A percentile compares a stretch with the other conserved stretches of the same genome.
Conservation (phyloP, 1,140 invertebrate species). For the Halyomorpha halys region DNA sequence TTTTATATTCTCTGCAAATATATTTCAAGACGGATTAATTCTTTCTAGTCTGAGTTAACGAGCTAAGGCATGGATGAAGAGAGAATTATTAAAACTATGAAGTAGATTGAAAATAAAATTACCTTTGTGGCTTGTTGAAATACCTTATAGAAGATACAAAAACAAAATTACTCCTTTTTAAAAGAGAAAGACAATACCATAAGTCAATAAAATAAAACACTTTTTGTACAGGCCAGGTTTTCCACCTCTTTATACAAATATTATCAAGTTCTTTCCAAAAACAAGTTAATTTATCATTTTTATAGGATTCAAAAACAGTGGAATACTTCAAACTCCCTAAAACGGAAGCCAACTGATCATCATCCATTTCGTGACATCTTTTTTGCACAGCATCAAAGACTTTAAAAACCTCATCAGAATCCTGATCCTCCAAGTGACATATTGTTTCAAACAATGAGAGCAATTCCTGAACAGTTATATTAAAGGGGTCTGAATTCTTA, state of each 20-base stretch:
- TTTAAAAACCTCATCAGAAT: background rate
- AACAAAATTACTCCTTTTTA: conserved; percentile 17
- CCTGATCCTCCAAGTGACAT: background rate
- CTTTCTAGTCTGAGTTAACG: background rate
- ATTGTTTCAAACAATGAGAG: background rate
- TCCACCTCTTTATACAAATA: background rate
- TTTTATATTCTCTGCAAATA: too few species aligned
- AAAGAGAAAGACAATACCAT: conserved; percentile 15
- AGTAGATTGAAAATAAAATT: background rate
- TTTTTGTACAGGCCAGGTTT: conserved; percentile 11
- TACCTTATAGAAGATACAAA: background rate
- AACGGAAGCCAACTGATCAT: background rate
- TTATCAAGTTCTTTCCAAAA: conserved; percentile 19
- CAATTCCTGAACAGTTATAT: background rate
- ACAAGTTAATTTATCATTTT: background rate
- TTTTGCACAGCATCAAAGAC: background rate
- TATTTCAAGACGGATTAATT: background rate
- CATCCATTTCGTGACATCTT: conserved; percentile 4
- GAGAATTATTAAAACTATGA: background rate
- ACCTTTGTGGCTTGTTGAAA: background rate
- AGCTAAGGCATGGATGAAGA: too few species aligned
- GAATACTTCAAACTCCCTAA: conserved; percentile 5
- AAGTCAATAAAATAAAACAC: conserved; percentile 21
- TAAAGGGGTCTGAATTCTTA: background rate
- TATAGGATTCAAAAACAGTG: background rate